Conservation (phyloP, 1,140 invertebrate species). For the Drosophila parabipectinata region DNA sequence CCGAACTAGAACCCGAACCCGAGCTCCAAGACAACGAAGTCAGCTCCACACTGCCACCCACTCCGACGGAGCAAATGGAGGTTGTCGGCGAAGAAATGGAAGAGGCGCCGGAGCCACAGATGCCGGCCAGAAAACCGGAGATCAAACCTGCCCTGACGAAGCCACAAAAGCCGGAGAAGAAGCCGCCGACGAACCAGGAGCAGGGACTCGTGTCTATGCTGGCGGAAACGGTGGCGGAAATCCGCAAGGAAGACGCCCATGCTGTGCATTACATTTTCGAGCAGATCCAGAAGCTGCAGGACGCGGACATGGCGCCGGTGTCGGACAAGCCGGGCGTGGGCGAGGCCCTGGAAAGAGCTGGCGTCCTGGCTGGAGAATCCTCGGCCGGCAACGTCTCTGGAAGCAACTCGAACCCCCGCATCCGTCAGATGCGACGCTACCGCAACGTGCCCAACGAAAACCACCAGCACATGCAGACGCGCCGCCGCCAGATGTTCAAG, state of each 20-base stretch:
- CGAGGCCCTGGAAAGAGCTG: conserved; percentile 17
- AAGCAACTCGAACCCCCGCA: conserved; percentile 1
- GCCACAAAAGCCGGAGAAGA: conserved; percentile 2
- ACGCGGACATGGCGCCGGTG: conserved; percentile 26
- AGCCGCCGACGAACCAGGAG: not conserved
- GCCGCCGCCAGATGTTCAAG: conserved; percentile 62
- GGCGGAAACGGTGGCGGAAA: conserved; percentile 35
- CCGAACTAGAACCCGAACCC: not conserved
- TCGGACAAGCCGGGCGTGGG: not conserved
- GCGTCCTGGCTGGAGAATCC: not conserved
- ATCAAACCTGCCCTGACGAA: not conserved
- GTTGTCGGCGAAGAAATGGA: not conserved
- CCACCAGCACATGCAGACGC: conserved; percentile 71
- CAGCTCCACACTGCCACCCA: conserved; percentile 59
- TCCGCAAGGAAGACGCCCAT: conserved; percentile 45
- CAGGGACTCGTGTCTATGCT: conserved; percentile 14
- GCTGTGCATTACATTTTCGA: conserved; percentile 49
- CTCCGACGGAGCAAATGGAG: conserved; percentile 28
- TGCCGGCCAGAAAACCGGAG: not conserved
- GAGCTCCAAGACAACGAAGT: conserved; percentile 67
- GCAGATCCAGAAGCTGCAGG: conserved; percentile 43
- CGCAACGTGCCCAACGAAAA: conserved; percentile 80
- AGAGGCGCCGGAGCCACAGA: conserved; percentile 5
- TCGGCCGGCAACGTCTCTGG: not conserved
- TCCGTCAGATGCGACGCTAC: conserved; percentile 63